A percentile compares a stretch with the other conserved stretches of the same genome.
Conservation (phyloP, 2,888 invertebrate genomes). For the Plebejus argus region DNA sequence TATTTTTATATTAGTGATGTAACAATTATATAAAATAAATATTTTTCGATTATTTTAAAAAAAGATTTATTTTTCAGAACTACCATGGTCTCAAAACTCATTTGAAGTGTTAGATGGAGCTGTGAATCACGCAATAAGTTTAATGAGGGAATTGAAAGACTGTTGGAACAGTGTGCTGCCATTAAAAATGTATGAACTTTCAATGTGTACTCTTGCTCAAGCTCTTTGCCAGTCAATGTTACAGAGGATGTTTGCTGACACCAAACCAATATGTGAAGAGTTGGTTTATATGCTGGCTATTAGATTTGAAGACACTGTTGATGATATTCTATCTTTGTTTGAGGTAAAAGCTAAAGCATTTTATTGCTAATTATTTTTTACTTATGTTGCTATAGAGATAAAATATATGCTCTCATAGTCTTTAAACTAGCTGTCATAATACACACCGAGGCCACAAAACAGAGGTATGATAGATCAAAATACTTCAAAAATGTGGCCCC, state of each 20-base stretch:
- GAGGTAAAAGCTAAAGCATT: conserved; percentile 52
- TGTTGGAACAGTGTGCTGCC: conserved; percentile 64
- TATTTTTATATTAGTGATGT: too few relatives aligned
- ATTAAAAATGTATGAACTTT: conserved; percentile 62
- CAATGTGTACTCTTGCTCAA: conserved; percentile 59
- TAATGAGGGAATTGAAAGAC: conserved; percentile 58
- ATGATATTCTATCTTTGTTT: conserved; percentile 57
- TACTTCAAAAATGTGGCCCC: too few relatives aligned
- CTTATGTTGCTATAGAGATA: too few relatives aligned
- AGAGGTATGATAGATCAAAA: too few relatives aligned
- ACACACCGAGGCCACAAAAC: too few relatives aligned
- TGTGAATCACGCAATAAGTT: conserved; percentile 57
- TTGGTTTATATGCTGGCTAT: conserved; percentile 62
- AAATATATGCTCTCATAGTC: too few relatives aligned
- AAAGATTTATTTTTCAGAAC: conserved; percentile 47
- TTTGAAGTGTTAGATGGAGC: conserved; percentile 65
- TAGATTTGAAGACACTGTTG: conserved; percentile 55
- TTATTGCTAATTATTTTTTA: neutral
- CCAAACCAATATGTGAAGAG: conserved; percentile 60
- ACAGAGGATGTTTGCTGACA: conserved; percentile 57
- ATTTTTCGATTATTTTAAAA: too few relatives aligned
- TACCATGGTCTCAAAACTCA: conserved; percentile 58
- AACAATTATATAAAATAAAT: too few relatives aligned
- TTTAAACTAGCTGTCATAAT: too few relatives aligned
- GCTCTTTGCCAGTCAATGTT: conserved; percentile 61